Evolutionary conservation across 2,113 vertebrate species (phyloP), one percentile per base, ranked within the genome.

Genomic region (Alethe castanea): DNA sequence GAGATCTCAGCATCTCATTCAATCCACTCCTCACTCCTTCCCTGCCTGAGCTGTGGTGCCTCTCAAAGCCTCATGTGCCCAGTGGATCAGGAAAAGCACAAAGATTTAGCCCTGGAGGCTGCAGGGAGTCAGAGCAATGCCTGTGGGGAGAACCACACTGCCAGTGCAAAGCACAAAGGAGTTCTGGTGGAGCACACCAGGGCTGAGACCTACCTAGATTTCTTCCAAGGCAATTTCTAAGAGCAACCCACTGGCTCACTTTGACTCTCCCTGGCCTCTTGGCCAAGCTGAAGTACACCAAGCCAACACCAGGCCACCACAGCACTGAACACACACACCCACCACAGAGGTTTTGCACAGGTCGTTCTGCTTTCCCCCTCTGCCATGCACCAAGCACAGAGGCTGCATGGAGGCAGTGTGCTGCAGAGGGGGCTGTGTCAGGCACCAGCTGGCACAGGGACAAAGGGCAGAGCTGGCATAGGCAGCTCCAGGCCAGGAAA

Each of bases 301-400:
- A 80, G 91, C 86, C 88, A 92, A 11, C 67, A 19, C 6, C 23
- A 89, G 77, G 42, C 76, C 81, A 86, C 56, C 83, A 70, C n/a
- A 24, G 77, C 8, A 47, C 35, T 77, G n/a, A 86, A 6, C 54
- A 53, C 40, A 45, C 19, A 31, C 26, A 22, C 28, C 47, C 72
- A 78, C 15, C 52, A 14, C 57, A 40, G 52, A 52, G 18, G 57
- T 29, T 85, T 42, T 53, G 3, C 20, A 38, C 23, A 5, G 38
- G 48, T 47, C 5, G 0, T 42, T 71, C 61, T 53, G 22, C 64
- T 71, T 10, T 35, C 57, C 28, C 23, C 13, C 14, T 67, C 59
- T 45, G 33, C 29, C n/a, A 40, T 9, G 12, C 18, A 64, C 36
- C 2, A 6, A 48, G 28, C 19, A 28, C 3, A 2, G 42, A 70